Conservation (phyloP, 2,888 invertebrate genomes). For the Ophraella communa region DNA sequence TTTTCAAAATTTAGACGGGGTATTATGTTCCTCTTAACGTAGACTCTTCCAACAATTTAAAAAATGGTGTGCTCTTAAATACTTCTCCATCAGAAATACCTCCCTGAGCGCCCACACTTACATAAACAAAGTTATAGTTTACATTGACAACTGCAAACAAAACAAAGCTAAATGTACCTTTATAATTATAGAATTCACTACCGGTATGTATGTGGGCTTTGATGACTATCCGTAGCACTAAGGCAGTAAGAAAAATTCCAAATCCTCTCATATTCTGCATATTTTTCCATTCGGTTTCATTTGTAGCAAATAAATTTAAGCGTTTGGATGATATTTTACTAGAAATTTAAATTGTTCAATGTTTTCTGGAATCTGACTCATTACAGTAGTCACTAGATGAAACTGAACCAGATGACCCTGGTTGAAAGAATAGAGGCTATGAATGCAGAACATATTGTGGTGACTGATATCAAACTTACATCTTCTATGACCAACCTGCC, state of each 20-base stretch:
- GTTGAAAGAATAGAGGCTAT: slow-evolving; percentile 5
- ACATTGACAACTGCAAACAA: slow-evolving; percentile 11
- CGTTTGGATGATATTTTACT: slow-evolving; percentile 8
- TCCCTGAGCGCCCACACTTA: neutral
- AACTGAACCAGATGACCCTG: slow-evolving; percentile 20
- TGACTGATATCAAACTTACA: slow-evolving; percentile 16
- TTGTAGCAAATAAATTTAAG: slow-evolving; percentile 11
- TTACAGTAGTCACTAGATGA: slow-evolving; percentile 13
- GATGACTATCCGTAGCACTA: neutral
- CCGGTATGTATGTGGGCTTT: neutral
- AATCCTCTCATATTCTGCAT: no score
- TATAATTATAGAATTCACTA: slow-evolving; percentile 17
- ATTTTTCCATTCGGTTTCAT: slow-evolving; percentile 13
- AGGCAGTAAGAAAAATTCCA: slow-evolving; percentile 14
- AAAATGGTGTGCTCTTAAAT: no score
- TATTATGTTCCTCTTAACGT: no score
- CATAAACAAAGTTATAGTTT: slow-evolving; percentile 1
- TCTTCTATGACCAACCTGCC: slow-evolving; percentile 22
- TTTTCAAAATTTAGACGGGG: no score
- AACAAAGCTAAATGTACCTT: slow-evolving; percentile 14
- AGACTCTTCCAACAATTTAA: no score
- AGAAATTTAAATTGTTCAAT: neutral
- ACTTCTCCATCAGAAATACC: no score
- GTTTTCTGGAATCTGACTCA: slow-evolving; percentile 10
- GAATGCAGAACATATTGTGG: slow-evolving; percentile 20